Percentiles rank a stretch among this genome's conserved stretches.
phyloP scores from a whole-genome alignment of 2,888 invertebrate genomes.

The Syrphus vitripennis region DNA sequence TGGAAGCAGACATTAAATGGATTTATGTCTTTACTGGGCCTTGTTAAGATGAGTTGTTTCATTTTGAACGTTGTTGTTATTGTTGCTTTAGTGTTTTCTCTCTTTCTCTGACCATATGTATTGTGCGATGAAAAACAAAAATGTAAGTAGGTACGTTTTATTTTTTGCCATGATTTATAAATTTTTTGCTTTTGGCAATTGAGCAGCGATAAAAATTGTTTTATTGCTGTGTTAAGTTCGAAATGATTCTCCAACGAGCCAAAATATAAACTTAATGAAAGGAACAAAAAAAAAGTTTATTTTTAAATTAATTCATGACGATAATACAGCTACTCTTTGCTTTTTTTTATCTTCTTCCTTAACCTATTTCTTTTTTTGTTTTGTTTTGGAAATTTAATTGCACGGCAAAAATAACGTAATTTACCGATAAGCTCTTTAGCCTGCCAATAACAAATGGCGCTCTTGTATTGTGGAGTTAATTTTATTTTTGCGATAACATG shows the following conservation, averaged over 20 bases:
- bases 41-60: neutral
- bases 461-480: neutral
- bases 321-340: neutral
- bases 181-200: conserved; percentile 34
- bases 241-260: neutral
- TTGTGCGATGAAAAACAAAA: neutral
- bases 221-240: conserved; percentile 21
- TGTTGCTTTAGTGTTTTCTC: neutral
- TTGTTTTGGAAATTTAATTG: conserved; percentile 27
- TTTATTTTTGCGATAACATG: neutral
- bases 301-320: conserved; percentile 36
- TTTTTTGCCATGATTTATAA: conserved; percentile 32
- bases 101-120: neutral
- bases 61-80: neutral
- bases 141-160: neutral
- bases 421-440: conserved; percentile 54
- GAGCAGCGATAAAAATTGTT: conserved; percentile 22
- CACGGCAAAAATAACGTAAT: conserved; percentile 37
- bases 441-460: conserved; percentile 11
- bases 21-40: conserved; percentile 13
- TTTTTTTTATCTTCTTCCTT: conserved; percentile 15
- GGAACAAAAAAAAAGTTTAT: neutral
- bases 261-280: neutral
- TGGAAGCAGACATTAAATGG: conserved; percentile 22
- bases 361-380: conserved; percentile 36